These are phyloP conservation scores for Heliconius himera DNA, from an alignment of 1,140 invertebrate genomes.

Conservation along the genomic window DNA sequence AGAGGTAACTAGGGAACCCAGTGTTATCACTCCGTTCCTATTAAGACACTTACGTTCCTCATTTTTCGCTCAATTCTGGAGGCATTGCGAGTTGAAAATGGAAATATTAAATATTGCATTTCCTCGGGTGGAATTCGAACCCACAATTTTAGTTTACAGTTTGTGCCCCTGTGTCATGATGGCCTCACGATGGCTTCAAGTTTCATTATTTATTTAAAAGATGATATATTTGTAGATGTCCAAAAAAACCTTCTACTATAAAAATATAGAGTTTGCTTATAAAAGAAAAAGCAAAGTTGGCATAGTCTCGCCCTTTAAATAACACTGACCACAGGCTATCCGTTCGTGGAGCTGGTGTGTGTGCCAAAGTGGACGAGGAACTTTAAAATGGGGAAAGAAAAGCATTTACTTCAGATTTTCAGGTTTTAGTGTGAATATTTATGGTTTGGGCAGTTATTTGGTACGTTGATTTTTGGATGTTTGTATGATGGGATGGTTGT, in stretches of 20 bases:
- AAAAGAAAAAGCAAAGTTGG: background rate
- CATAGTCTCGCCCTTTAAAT: background rate
- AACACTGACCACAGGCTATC: slow-evolving; percentile 1
- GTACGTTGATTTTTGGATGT: background rate
- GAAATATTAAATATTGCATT: no score
- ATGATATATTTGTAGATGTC: no score
- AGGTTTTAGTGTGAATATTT: background rate
- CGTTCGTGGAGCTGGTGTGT: background rate
- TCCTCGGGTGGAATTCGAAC: no score
- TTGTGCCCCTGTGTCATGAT: no score
- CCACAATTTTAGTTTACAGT: no score
- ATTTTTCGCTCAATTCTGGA: background rate
- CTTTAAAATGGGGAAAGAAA: background rate
- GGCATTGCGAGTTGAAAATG: no score
- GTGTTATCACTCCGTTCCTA: no score
- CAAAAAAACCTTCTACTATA: background rate
- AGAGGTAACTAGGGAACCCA: no score
- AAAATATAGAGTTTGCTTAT: background rate
- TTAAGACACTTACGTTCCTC: background rate
- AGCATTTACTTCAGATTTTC: background rate
- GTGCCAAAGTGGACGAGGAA: slow-evolving; percentile 2
- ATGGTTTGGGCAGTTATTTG: background rate
- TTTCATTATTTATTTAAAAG: no score
- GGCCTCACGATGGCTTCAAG: no score
- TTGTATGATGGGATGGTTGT: no score